Evolutionary conservation across 2,113 vertebrate species (phyloP).

Genomic region (Labrus mixtus): DNA sequence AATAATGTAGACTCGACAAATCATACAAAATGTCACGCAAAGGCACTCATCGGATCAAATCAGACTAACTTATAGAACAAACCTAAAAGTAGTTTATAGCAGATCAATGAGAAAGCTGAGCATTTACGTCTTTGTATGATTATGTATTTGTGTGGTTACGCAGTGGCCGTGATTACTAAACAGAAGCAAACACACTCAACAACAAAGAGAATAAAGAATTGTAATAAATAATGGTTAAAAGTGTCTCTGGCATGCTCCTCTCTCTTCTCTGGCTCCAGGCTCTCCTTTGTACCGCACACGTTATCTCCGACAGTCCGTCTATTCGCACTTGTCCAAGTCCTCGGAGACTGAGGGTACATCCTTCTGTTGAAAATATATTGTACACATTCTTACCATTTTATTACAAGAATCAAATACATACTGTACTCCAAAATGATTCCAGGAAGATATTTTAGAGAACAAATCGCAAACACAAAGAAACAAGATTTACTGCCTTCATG

Average conservation of each 20-base stretch:
- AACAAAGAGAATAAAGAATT: too few relatives aligned
- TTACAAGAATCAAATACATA: too few relatives aligned
- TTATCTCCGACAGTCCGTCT: not conserved
- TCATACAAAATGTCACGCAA: not conserved
- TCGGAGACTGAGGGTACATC: slow-evolving; percentile 40
- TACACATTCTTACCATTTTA: too few relatives aligned
- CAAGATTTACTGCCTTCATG: too few relatives aligned
- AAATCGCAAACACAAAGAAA: too few relatives aligned
- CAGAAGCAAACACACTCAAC: not conserved
- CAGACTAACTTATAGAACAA: not conserved
- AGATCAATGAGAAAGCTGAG: not conserved
- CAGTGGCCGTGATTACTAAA: not conserved
- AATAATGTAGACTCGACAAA: not conserved
- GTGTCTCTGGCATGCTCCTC: not conserved
- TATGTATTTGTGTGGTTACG: not conserved
- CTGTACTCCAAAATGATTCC: too few relatives aligned
- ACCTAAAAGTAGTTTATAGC: not conserved
- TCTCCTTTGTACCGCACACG: not conserved
- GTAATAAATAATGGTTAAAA: not conserved
- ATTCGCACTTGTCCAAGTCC: slow-evolving; percentile 35
- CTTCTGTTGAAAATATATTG: slow-evolving; percentile 31
- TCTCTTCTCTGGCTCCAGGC: not conserved
- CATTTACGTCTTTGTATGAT: not conserved
- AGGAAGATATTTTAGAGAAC: too few relatives aligned
- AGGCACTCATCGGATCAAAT: not conserved